Percentiles rank a stretch among this genome's conserved stretches.
Evolutionary conservation across 2,888 invertebrate genomes (phyloP).

Genomic region (Drosophila austrosaltans): DNA sequence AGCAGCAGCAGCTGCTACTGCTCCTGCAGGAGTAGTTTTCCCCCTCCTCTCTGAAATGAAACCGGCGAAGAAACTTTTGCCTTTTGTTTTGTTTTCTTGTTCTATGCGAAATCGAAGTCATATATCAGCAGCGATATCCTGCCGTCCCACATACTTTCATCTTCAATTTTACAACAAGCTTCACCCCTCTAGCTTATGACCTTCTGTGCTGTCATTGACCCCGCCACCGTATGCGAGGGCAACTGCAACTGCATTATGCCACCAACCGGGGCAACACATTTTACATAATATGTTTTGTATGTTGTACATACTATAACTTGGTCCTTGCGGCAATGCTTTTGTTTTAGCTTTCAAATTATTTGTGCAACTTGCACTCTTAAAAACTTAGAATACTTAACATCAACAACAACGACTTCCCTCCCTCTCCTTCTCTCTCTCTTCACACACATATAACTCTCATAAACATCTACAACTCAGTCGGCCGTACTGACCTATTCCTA

Average conservation of each 20-base stretch:
- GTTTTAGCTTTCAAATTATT: conserved; percentile 42
- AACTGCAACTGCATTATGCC: conserved; percentile 37
- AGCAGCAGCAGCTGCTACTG: conserved; percentile 45
- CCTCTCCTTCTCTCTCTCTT: conserved; percentile 25
- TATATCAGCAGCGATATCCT: conserved; percentile 71
- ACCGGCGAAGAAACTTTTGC: background rate
- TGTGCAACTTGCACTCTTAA: conserved; percentile 60
- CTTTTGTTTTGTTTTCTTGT: background rate
- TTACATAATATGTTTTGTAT: conserved; percentile 52
- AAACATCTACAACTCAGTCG: conserved; percentile 44
- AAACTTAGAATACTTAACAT: conserved; percentile 54
- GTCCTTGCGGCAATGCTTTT: conserved; percentile 45
- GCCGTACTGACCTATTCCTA: conserved; percentile 81
- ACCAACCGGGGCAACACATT: conserved; percentile 45
- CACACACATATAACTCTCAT: conserved; percentile 27
- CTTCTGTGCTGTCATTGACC: conserved; percentile 74
- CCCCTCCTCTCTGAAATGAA: conserved; percentile 13
- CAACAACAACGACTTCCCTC: conserved; percentile 57
- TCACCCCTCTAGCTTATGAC: conserved; percentile 39
- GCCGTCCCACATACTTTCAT: conserved; percentile 23
- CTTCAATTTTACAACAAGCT: conserved; percentile 5
- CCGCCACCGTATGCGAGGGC: conserved; percentile 37
- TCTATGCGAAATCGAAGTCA: conserved; percentile 62
- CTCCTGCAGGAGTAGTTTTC: background rate
- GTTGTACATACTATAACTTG: conserved; percentile 17